Evolutionary conservation across 2,797 vertebrate genomes (phyloP).

Genomic region (Hoplostethus atlanticus): DNA sequence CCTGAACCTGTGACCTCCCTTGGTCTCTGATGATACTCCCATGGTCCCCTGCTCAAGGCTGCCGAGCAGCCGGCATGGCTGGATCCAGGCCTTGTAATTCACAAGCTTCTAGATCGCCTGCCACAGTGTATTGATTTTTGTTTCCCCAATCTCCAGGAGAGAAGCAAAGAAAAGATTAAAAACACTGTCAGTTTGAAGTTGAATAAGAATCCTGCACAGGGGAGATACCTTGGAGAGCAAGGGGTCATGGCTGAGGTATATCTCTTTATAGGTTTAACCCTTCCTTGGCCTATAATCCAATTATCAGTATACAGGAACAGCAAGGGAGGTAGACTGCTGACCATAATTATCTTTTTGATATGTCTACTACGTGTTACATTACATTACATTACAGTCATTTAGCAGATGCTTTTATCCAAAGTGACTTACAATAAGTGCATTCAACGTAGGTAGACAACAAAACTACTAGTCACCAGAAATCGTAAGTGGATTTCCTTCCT

Average conservation of each 20-base stretch:
- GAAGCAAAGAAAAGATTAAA: conserved; percentile 99
- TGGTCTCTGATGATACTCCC: conserved; percentile 70
- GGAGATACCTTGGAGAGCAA: conserved; percentile 86
- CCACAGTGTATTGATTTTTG: conserved; percentile 99
- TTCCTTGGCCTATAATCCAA: conserved; percentile 47
- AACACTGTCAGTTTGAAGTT: conserved; percentile 99
- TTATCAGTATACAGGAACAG: conserved; percentile 40
- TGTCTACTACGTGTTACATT: background rate
- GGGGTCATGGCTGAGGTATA: conserved; percentile 85
- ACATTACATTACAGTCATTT: no score
- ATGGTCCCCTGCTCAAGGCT: conserved; percentile 80
- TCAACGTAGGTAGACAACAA: no score
- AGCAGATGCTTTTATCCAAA: no score
- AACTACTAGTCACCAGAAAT: no score
- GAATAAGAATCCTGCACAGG: conserved; percentile 95
- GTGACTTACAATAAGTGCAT: no score
- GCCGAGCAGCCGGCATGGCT: conserved; percentile 64
- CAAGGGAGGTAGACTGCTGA: conserved; percentile 1
- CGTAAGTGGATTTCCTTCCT: no score
- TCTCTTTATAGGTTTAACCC: conserved; percentile 82
- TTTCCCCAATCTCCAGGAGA: conserved; percentile 97
- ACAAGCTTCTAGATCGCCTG: conserved; percentile 95
- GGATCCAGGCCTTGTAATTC: conserved; percentile 82
- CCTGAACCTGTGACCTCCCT: conserved; percentile 82
- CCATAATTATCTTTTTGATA: conserved; percentile 20